Conservation (phyloP, 2,888 invertebrate species). For the Liopterus haemorrhoidalis region DNA sequence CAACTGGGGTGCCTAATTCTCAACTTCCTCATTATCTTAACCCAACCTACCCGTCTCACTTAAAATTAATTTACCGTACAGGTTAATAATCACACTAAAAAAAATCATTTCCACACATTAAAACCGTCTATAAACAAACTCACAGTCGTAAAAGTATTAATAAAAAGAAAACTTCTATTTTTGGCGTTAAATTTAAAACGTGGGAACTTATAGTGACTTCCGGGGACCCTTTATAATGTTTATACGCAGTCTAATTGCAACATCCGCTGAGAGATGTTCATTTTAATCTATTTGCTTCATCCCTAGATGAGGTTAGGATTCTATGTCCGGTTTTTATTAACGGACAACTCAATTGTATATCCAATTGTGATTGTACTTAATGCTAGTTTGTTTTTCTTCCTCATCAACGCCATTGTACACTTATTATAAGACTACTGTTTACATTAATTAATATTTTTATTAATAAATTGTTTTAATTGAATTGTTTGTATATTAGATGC, state of each 20-base stretch:
- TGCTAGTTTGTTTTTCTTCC: too few relatives aligned
- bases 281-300: too few relatives aligned
- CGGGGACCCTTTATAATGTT: conserved; percentile 5
- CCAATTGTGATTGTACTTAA: too few relatives aligned
- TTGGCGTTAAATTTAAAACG: conserved; percentile 2
- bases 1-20: conserved; percentile 35
- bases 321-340: too few relatives aligned
- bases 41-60: conserved; percentile 22
- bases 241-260: conserved; percentile 39
- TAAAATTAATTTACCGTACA: conserved; percentile 22
- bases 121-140: neutral
- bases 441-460: too few relatives aligned
- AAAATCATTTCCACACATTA: neutral
- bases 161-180: neutral
- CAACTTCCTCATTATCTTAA: conserved; percentile 37
- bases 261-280: conserved; percentile 36
- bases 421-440: too few relatives aligned
- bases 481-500: too few relatives aligned
- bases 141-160: neutral
- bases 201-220: conserved; percentile 13
- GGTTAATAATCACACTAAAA: conserved; percentile 15
- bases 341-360: too few relatives aligned
- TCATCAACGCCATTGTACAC: too few relatives aligned
- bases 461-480: too few relatives aligned
- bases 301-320: too few relatives aligned